A percentile compares a stretch with the other conserved stretches of the same genome.
phyloP scores from a whole-genome alignment of 2,888 invertebrate species.

The Xanthorhoe designata region DNA sequence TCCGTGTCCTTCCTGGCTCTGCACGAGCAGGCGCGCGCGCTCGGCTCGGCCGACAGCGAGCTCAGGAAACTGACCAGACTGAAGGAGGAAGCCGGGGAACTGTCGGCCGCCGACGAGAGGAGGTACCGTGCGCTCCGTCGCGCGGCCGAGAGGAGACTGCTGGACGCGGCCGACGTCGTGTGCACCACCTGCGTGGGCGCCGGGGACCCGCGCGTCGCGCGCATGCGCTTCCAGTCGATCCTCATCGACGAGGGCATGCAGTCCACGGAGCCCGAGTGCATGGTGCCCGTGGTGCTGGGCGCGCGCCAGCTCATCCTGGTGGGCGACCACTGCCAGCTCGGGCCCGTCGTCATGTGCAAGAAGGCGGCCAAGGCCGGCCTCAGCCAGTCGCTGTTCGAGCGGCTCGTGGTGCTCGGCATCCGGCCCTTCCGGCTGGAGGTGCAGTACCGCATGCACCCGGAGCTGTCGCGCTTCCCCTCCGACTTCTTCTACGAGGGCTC shows the following conservation, averaged over 20 bases:
- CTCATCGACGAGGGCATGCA: slow-evolving; percentile 99
- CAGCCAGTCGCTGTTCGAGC: slow-evolving; percentile 98
- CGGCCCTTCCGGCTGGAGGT: slow-evolving; percentile 98
- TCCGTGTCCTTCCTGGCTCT: slow-evolving; percentile 98
- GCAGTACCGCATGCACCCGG: slow-evolving; percentile 99
- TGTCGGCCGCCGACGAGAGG: slow-evolving; percentile 98
- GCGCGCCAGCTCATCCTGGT: slow-evolving; percentile 98
- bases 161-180: slow-evolving; percentile 99
- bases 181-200: slow-evolving; percentile 99
- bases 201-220: slow-evolving; percentile 96
- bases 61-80: slow-evolving; percentile 97
- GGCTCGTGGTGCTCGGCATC: slow-evolving; percentile 98
- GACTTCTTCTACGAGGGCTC: slow-evolving; percentile 99
- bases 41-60: slow-evolving; percentile 95
- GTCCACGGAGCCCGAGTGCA: slow-evolving; percentile 98
- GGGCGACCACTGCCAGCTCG: slow-evolving; percentile 99
- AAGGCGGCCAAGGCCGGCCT: slow-evolving; percentile 98
- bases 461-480: slow-evolving; percentile 98
- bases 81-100: slow-evolving; percentile 99
- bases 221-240: slow-evolving; percentile 97
- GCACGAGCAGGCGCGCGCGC: slow-evolving; percentile 98
- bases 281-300: slow-evolving; percentile 99
- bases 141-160: slow-evolving; percentile 94
- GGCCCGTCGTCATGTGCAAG: slow-evolving; percentile 99
- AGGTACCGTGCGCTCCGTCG: slow-evolving; percentile 96